Conservation (phyloP, 2,113 vertebrate genomes). For the Arvicanthis niloticus region DNA sequence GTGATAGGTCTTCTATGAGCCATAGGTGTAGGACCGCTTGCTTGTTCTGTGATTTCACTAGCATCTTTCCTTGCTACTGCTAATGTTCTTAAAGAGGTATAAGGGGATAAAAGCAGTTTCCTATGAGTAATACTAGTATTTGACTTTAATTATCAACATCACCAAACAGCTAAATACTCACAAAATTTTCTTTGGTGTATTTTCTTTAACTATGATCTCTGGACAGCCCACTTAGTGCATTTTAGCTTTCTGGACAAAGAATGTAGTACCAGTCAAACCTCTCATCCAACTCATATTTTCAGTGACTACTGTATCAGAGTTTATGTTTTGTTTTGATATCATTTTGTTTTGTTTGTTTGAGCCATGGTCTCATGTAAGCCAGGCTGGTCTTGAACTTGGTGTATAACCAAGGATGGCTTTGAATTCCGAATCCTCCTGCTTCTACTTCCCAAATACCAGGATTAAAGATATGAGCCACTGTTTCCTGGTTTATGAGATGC, state of each 20-base stretch:
- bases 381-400: not conserved
- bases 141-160: not conserved
- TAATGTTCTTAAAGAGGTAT: not conserved
- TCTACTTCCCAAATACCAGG: not conserved
- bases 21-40: not conserved
- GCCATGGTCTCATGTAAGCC: not conserved
- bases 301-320: not conserved
- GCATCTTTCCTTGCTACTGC: not conserved
- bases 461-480: not conserved
- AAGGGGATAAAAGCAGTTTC: not conserved
- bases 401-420: not conserved
- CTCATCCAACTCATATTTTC: constrained; percentile 36
- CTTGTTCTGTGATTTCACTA: not conserved
- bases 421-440: not conserved
- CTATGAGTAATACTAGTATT: not conserved
- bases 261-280: not conserved
- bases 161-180: not conserved
- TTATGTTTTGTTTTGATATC: not conserved
- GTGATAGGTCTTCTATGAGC: not conserved
- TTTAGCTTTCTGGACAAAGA: constrained; percentile 17
- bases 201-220: constrained; percentile 1
- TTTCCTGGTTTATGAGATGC: not conserved
- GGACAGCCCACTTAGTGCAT: not conserved
- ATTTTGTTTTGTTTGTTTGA: not conserved
- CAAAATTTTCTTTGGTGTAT: not conserved